Conservation (phyloP, 2,888 invertebrate genomes). For the Acholoe squamosa region DNA sequence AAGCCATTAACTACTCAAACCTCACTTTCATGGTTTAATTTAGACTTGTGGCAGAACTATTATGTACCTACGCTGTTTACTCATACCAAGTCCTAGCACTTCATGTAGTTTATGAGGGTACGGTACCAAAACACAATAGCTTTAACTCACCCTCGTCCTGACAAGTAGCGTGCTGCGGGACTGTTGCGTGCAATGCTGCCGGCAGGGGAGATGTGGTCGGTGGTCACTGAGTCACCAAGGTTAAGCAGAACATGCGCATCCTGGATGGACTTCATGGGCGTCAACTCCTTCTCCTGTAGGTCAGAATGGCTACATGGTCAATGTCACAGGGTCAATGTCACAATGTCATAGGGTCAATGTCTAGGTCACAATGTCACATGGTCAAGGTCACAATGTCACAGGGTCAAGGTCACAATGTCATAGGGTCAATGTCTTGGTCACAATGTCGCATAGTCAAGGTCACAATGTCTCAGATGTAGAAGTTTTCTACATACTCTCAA, state of each 20-base stretch:
- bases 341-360: background rate
- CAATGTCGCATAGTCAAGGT: too few relatives aligned
- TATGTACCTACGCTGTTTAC: too few relatives aligned
- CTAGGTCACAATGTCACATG: too few relatives aligned
- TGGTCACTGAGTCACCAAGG: slow-evolving; percentile 96
- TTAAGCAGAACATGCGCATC: slow-evolving; percentile 92
- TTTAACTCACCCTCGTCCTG: slow-evolving; percentile 87
- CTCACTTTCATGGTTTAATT: too few relatives aligned
- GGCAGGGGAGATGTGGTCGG: slow-evolving; percentile 99
- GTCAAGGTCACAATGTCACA: background rate
- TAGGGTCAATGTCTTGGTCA: background rate
- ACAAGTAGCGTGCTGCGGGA: slow-evolving; percentile 92
- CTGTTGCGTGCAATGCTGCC: slow-evolving; percentile 98
- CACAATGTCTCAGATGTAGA: background rate
- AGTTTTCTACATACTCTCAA: too few relatives aligned
- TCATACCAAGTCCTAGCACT: too few relatives aligned
- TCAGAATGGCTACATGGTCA: too few relatives aligned
- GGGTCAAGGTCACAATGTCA: background rate
- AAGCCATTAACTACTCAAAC: too few relatives aligned
- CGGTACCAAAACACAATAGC: too few relatives aligned
- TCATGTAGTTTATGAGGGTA: too few relatives aligned
- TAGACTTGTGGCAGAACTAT: too few relatives aligned
- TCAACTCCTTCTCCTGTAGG: slow-evolving; percentile 85
- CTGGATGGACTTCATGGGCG: slow-evolving; percentile 86
- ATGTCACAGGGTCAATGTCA: background rate